phyloP scores from a whole-genome alignment of 2,113 vertebrate species.

The Aspiorhynchus laticeps region DNA sequence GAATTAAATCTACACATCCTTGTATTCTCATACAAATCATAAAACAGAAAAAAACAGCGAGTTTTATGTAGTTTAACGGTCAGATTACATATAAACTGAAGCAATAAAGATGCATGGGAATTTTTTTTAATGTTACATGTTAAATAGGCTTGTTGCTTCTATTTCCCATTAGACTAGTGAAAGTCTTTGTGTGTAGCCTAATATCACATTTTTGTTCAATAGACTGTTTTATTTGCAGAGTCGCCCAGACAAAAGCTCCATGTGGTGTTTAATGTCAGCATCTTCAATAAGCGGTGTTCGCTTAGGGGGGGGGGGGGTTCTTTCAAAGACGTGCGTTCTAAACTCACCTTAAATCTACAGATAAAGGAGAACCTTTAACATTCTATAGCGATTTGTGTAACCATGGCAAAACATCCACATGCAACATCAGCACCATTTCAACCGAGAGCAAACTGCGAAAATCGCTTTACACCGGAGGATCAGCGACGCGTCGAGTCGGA shows the following conservation, averaged over 20 bases:
- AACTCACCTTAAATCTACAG: neutral
- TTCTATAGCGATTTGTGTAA: neutral
- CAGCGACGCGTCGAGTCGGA: neutral
- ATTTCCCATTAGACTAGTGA: neutral
- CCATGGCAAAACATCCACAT: neutral
- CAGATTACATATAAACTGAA: neutral
- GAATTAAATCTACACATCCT: constrained; percentile 28
- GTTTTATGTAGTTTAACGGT: neutral
- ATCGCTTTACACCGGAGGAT: constrained; percentile 25
- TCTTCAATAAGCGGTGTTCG: neutral
- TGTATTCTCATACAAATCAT: neutral
- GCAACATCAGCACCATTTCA: constrained; percentile 59
- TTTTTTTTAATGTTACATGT: no score
- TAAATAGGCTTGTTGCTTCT: neutral
- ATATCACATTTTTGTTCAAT: neutral
- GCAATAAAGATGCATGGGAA: neutral
- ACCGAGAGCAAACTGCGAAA: constrained; percentile 22
- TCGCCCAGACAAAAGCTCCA: constrained; percentile 28
- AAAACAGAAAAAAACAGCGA: neutral
- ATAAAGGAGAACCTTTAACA: neutral
- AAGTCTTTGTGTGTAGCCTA: neutral
- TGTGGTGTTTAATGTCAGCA: constrained; percentile 4
- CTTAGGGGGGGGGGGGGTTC: neutral
- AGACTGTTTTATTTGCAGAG: neutral
- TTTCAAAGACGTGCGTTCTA: neutral